Evolutionary conservation across 1,140 invertebrate species (phyloP).

Genomic region (Chironomus tepperi): DNA sequence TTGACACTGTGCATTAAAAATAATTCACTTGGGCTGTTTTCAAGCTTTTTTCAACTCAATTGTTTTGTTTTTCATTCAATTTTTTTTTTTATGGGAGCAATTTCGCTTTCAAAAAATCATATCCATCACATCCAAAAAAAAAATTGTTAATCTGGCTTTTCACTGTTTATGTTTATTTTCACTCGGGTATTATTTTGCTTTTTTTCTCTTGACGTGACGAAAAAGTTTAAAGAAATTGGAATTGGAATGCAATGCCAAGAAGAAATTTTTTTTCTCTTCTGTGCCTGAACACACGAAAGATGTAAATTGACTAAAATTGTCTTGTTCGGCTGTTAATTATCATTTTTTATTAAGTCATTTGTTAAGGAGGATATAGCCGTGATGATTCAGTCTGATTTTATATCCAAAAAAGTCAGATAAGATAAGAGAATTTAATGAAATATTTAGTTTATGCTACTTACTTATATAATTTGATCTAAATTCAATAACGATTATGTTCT

Average conservation of each 20-base stretch:
- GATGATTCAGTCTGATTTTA: background rate
- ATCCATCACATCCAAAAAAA: background rate
- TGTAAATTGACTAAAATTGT: background rate
- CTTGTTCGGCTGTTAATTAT: background rate
- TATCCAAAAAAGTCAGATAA: background rate
- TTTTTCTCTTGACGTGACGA: background rate
- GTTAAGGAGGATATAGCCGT: background rate
- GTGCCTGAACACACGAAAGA: background rate
- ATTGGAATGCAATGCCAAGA: too few relatives aligned
- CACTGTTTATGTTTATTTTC: background rate
- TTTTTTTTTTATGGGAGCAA: background rate
- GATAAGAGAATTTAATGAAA: background rate
- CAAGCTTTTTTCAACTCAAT: too few relatives aligned
- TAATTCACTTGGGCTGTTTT: too few relatives aligned
- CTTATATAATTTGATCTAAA: background rate
- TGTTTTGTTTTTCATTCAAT: background rate
- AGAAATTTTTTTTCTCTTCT: background rate
- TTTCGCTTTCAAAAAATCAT: slow-evolving; percentile 7
- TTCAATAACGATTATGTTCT: background rate
- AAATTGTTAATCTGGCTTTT: background rate
- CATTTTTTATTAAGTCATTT: background rate
- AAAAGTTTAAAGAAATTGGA: too few relatives aligned
- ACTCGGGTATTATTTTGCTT: background rate
- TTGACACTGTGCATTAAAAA: too few relatives aligned
- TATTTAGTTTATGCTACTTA: background rate